phyloP scores from a whole-genome alignment of 1,140 invertebrate species.

The Aphelinus certus region DNA sequence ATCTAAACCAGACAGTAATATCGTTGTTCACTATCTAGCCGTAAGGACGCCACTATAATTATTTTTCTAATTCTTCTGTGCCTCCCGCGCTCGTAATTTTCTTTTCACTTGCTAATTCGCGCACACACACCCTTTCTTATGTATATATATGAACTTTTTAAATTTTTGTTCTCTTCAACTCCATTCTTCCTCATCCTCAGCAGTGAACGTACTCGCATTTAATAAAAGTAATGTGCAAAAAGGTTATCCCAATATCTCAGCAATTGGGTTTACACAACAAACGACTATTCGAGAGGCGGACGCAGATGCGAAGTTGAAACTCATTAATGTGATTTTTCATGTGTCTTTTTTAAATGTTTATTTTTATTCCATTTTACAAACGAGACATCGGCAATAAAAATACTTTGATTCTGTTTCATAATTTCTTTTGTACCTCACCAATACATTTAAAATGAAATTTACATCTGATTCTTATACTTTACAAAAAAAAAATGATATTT shows the following conservation, averaged over 20 bases:
- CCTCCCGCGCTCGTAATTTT: slow-evolving; percentile 17
- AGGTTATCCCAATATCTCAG: slow-evolving; percentile 7
- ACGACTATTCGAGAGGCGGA: slow-evolving; percentile 35
- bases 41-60: slow-evolving; percentile 41
- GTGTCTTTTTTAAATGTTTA: slow-evolving; percentile 12
- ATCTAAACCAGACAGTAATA: slow-evolving; percentile 50
- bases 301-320: slow-evolving; percentile 40
- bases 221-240: slow-evolving; percentile 35
- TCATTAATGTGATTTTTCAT: slow-evolving; percentile 16
- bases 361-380: slow-evolving; percentile 18
- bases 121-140: slow-evolving; percentile 10
- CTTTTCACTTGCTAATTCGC: slow-evolving; percentile 7
- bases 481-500: slow-evolving; percentile 23
- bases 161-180: no score
- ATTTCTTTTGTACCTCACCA: slow-evolving; percentile 30
- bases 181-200: background rate
- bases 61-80: slow-evolving; percentile 9
- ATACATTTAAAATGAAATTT: slow-evolving; percentile 19
- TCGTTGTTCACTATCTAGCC: slow-evolving; percentile 48
- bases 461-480: slow-evolving; percentile 18
- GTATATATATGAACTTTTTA: no score
- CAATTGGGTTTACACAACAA: slow-evolving; percentile 35
- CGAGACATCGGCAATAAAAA: slow-evolving; percentile 27
- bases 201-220: slow-evolving; percentile 3
- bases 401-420: slow-evolving; percentile 18